Evolutionary conservation across 2,797 vertebrate genomes (phyloP).

Genomic region (Merluccius polli): DNA sequence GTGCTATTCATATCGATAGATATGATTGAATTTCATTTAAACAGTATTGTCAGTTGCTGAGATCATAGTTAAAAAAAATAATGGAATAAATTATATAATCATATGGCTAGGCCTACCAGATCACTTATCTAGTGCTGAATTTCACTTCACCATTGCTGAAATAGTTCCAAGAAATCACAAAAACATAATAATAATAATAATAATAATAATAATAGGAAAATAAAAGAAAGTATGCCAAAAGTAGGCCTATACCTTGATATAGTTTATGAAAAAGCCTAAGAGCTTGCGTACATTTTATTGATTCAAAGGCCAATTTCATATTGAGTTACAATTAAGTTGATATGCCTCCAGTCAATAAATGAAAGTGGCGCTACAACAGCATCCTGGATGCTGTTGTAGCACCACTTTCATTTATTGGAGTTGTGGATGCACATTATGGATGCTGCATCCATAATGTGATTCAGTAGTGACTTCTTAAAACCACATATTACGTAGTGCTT

Average conservation of each 20-base stretch:
- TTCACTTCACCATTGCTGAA: background rate
- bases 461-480: conserved; percentile 1
- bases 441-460: background rate
- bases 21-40: background rate
- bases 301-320: background rate
- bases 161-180: background rate
- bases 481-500: background rate
- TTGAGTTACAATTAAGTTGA: background rate
- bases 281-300: too few species aligned
- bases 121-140: background rate
- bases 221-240: background rate
- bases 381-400: too few species aligned
- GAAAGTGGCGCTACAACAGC: background rate
- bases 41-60: conserved; percentile 55
- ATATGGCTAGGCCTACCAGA: conserved; percentile 19
- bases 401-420: too few species aligned
- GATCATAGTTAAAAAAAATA: conserved; percentile 67
- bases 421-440: too few species aligned
- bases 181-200: background rate
- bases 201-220: background rate
- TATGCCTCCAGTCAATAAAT: background rate
- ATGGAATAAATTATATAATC: too few species aligned
- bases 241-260: too few species aligned
- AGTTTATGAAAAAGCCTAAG: too few species aligned
- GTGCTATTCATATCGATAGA: background rate